phyloP scores from a whole-genome alignment of 2,888 invertebrate genomes.

The Athalia circularis region DNA sequence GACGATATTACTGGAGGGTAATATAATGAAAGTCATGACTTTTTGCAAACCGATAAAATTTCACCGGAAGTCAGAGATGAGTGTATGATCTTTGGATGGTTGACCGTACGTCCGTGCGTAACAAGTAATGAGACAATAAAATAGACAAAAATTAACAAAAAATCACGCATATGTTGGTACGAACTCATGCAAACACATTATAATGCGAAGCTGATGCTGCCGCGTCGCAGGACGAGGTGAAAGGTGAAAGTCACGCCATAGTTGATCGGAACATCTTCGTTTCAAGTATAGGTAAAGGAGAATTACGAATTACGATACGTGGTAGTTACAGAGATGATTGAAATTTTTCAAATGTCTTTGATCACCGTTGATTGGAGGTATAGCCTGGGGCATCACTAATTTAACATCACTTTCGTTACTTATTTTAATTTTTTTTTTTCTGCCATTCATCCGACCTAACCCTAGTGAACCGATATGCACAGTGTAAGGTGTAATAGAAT shows the following conservation, averaged over 20 bases:
- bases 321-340: conserved; percentile 29
- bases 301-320: not conserved
- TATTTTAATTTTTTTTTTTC: not conserved
- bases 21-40: too few species aligned
- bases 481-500: conserved; percentile 10
- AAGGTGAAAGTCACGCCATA: conserved; percentile 71
- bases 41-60: not conserved
- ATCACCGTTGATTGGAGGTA: conserved; percentile 32
- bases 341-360: conserved; percentile 36
- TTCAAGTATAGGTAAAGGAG: not conserved
- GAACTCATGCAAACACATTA: not conserved
- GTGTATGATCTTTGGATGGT: not conserved
- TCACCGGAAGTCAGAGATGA: not conserved
- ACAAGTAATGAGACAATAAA: conserved; percentile 22
- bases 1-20: too few species aligned
- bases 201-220: conserved; percentile 36
- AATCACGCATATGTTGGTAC: not conserved
- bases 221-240: conserved; percentile 67
- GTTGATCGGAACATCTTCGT: not conserved
- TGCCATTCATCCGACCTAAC: too few species aligned
- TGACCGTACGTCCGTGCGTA: not conserved
- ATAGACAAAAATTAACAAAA: conserved; percentile 2
- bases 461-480: not conserved
- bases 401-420: too few species aligned
- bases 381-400: not conserved